These are phyloP conservation scores for Plebejus melissa DNA, from an alignment of 2,888 invertebrate genomes.

Conservation along the genomic window DNA sequence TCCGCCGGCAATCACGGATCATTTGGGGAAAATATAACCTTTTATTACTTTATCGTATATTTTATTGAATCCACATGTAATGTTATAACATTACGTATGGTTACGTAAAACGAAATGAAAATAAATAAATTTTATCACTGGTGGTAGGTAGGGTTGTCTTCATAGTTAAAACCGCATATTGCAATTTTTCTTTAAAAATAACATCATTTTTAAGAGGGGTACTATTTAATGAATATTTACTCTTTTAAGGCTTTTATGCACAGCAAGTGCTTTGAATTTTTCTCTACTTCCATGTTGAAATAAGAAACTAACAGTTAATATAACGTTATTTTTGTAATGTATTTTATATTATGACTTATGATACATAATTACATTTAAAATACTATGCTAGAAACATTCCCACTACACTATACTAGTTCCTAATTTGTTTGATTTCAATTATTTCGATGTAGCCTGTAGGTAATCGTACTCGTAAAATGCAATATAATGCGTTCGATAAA, in stretches of 20 bases:
- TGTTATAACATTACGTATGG: not conserved
- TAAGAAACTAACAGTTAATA: not conserved
- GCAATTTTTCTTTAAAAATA: not conserved
- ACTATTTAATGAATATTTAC: not conserved
- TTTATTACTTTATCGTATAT: conserved; percentile 39
- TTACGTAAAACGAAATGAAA: not conserved
- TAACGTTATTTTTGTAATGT: not conserved
- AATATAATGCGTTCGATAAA: not conserved
- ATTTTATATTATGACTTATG: too few relatives aligned
- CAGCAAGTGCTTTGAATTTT: conserved; percentile 6
- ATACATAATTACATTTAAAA: too few relatives aligned
- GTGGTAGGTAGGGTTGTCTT: not conserved
- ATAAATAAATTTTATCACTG: not conserved
- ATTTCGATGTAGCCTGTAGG: too few relatives aligned
- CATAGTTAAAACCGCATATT: not conserved
- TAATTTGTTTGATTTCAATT: too few relatives aligned
- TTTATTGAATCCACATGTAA: conserved; percentile 23
- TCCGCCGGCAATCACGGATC: conserved; percentile 44
- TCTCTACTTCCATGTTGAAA: not conserved
- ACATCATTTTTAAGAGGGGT: not conserved
- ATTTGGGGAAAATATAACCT: conserved; percentile 46
- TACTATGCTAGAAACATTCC: too few relatives aligned
- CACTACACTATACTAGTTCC: too few relatives aligned
- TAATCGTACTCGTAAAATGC: not conserved
- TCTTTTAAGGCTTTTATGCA: not conserved